phyloP scores from a whole-genome alignment of 2,888 invertebrate species.

The Andricus quercusramuli region DNA sequence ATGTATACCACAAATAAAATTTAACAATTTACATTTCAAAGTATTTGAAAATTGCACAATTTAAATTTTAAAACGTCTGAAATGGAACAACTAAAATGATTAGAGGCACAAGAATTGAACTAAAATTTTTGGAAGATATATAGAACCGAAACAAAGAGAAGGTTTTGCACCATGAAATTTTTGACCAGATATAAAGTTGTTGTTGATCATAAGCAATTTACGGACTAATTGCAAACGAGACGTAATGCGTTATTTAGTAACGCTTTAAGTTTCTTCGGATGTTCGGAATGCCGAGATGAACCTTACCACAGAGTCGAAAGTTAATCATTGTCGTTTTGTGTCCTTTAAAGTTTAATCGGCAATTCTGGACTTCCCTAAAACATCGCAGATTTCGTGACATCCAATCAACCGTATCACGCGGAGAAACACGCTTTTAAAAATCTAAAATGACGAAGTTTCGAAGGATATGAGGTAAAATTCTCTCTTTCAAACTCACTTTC shows the following conservation, averaged over 20 bases:
- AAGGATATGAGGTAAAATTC: not conserved
- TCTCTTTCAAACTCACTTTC: not conserved
- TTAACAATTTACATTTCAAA: too few relatives aligned
- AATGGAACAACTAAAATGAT: too few relatives aligned
- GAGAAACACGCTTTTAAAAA: not conserved
- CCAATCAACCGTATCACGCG: not conserved
- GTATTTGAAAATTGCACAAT: too few relatives aligned
- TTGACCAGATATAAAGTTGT: slow-evolving; percentile 52
- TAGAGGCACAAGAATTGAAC: not conserved
- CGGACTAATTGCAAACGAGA: slow-evolving; percentile 28
- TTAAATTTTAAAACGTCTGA: too few relatives aligned
- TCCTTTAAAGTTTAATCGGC: slow-evolving; percentile 24
- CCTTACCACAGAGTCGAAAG: not conserved
- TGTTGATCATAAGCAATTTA: slow-evolving; percentile 25
- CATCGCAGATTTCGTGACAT: not conserved
- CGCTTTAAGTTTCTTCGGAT: not conserved
- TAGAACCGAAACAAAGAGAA: not conserved
- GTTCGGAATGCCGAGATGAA: slow-evolving; percentile 5
- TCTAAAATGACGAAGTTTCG: not conserved
- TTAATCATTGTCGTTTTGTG: not conserved
- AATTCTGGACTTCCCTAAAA: slow-evolving; percentile 7
- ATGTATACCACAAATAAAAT: too few relatives aligned
- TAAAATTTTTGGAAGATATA: not conserved
- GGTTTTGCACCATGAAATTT: slow-evolving; percentile 33
- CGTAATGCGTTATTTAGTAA: slow-evolving; percentile 6